phyloP scores from a whole-genome alignment of 2,888 invertebrate species.

The Coleophora deauratella region DNA sequence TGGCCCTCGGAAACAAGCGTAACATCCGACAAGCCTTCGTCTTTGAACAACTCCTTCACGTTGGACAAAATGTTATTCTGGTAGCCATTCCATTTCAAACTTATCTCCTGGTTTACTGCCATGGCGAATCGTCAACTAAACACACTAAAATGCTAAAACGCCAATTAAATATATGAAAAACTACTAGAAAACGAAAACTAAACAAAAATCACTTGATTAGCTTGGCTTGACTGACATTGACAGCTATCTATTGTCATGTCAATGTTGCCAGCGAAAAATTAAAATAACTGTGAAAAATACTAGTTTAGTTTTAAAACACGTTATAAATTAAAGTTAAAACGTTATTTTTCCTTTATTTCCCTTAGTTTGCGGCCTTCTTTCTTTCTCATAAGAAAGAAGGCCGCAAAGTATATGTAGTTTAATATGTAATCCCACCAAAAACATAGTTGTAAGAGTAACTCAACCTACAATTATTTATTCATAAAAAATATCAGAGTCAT shows the following conservation, averaged over 20 bases:
- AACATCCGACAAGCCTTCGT: conserved; percentile 79
- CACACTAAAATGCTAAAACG: conserved; percentile 16
- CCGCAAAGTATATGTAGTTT: no score
- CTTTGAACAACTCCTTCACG: conserved; percentile 77
- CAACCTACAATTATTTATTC: no score
- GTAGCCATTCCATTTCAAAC: conserved; percentile 81
- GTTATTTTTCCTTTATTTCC: no score
- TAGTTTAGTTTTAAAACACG: no score
- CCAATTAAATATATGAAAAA: conserved; percentile 23
- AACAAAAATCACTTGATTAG: background rate
- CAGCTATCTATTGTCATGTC: background rate
- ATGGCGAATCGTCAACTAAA: conserved; percentile 29
- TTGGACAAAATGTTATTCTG: conserved; percentile 77
- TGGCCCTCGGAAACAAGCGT: conserved; percentile 79
- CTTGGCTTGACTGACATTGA: background rate
- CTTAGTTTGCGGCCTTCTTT: no score
- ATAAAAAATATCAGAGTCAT: no score
- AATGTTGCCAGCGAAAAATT: no score
- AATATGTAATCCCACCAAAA: no score
- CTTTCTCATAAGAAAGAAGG: no score
- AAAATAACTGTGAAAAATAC: no score
- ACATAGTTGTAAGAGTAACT: no score
- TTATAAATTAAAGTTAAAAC: no score
- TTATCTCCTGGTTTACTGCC: conserved; percentile 74
- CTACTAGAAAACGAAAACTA: conserved; percentile 22